Base-by-base conservation (phyloP, 2,797 vertebrate species). In the Arctocebus calabarensis region DNA sequence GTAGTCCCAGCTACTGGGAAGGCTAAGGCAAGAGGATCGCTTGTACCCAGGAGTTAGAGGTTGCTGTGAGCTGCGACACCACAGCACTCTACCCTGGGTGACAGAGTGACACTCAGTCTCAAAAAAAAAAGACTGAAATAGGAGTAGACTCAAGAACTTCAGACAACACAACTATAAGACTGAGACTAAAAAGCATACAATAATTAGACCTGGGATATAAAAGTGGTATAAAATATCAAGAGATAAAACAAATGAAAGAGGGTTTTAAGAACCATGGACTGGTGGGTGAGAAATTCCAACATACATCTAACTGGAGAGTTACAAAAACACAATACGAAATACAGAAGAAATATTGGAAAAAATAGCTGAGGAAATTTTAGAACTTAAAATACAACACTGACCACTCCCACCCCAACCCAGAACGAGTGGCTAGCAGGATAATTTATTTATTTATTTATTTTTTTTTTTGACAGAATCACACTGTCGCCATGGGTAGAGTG, bases 91-190 rank as follows among this genome's bases (percentile, higher is more conserved):
- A 48, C 48, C 48, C 48, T 48, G 48, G 48, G 48, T 48, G 48
- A 48, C 48, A 48, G 12, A 48, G 48, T 48, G 48, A 48, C 12
- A 48, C 48, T 12, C 11, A 11, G 12, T 48, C 48, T 48, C 45
- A 48, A 48, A 48, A 48, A 48, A 81, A 68, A 61, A 71, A 25
- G 40, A 85, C 52, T 45, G 78, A 83, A 79, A 91, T 22, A 64
- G 37, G 40, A 79, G 77, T 45, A 73, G 62, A 74, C 14, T 79
- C 14, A 48, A 94, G 83, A 95, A 90, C 66, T 32, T 77, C n/a
- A 90, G 29, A 40, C 59, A 29, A 77, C 66, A 89, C 27, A 85
- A 93, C 45, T 86, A 37, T 90, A 32, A 66, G 4, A 64, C 4
- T 79, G 13, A 77, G 40, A 77, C 25, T 43, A 82, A 84, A 82